Conservation (phyloP, 2,113 vertebrate genomes). For the Cyprinodon tularosa region DNA sequence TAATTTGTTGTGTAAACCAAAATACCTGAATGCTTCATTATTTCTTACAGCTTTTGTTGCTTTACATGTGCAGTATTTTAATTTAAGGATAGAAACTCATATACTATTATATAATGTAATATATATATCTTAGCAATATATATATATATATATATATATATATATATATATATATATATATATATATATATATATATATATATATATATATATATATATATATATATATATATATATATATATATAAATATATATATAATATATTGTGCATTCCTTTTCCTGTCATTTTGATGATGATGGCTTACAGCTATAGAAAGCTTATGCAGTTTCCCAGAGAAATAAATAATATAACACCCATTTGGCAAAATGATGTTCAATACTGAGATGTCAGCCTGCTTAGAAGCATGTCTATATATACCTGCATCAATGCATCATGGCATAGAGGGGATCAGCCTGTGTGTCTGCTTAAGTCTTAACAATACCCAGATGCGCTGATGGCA, state of each 20-base stretch:
- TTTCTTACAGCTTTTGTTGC: slow-evolving; percentile 59
- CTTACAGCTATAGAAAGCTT: background rate
- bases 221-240: too few species aligned
- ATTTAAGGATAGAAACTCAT: slow-evolving; percentile 12
- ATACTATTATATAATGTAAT: too few species aligned
- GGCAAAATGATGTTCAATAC: too few species aligned
- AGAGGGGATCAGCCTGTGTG: background rate
- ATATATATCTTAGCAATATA: too few species aligned
- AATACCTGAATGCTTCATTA: slow-evolving; percentile 59
- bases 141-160: too few species aligned
- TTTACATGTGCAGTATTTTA: slow-evolving; percentile 14
- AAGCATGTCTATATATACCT: background rate
- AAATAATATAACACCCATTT: background rate
- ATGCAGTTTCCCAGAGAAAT: background rate
- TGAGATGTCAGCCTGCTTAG: too few species aligned
- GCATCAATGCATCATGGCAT: background rate
- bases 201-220: too few species aligned
- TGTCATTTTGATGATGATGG: background rate
- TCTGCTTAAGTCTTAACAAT: background rate
- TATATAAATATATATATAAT: too few species aligned
- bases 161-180: too few species aligned
- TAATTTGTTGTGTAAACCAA: slow-evolving; percentile 51
- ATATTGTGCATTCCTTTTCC: background rate
- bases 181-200: too few species aligned
- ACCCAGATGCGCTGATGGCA: background rate